Conservation (phyloP, 2,113 vertebrate species). For the Macquaria australasica region DNA sequence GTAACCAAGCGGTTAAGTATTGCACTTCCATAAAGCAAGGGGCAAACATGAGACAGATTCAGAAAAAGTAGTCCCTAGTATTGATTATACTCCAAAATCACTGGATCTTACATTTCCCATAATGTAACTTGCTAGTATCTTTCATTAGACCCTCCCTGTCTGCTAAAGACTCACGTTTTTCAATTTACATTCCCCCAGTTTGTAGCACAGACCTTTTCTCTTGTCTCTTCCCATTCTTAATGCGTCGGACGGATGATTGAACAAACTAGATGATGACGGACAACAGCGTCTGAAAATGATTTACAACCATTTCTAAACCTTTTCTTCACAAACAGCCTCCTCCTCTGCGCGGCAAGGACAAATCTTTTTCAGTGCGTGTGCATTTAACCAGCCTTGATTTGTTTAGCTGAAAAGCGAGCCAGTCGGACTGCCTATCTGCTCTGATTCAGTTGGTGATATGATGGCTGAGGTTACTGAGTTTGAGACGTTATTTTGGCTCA, state of each 20-base stretch:
- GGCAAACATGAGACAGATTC: not conserved
- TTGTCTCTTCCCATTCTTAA: slow-evolving; percentile 19
- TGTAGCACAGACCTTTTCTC: not conserved
- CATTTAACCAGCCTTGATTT: slow-evolving; percentile 63
- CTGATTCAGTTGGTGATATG: slow-evolving; percentile 72
- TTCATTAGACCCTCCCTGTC: not conserved
- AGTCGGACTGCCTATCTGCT: slow-evolving; percentile 65
- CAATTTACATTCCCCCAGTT: not conserved
- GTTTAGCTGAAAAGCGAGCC: slow-evolving; percentile 59
- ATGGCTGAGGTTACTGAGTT: slow-evolving; percentile 71
- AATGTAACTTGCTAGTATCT: not conserved
- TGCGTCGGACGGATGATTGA: slow-evolving; percentile 28
- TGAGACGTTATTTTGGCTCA: slow-evolving; percentile 74
- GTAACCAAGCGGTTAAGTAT: not conserved
- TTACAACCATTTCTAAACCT: slow-evolving; percentile 33
- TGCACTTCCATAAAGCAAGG: not conserved
- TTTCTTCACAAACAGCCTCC: slow-evolving; percentile 17
- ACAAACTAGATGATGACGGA: slow-evolving; percentile 49
- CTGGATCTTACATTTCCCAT: not conserved
- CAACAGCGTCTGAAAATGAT: slow-evolving; percentile 29
- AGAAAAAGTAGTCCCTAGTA: not conserved
- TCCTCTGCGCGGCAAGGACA: slow-evolving; percentile 32
- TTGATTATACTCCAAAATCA: not conserved
- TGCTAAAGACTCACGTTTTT: not conserved
- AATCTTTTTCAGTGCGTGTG: slow-evolving; percentile 32